Percentiles rank a stretch among this genome's conserved stretches.
Conservation (phyloP, 2,113 vertebrate species). For the Carlito syrichta region DNA sequence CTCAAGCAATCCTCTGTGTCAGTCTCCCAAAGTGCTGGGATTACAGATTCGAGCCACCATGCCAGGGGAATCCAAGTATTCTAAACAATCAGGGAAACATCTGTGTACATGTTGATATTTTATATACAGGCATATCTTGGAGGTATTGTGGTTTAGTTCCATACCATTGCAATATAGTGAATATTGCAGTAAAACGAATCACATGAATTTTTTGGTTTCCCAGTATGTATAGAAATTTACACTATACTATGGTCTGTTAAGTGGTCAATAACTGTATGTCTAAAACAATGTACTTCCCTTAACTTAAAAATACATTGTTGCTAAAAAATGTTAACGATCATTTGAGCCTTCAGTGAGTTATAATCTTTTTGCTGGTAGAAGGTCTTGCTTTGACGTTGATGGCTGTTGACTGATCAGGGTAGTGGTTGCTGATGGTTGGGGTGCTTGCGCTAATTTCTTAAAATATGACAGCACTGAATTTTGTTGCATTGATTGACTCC, state of each 20-base stretch:
- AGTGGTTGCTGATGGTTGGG: not conserved
- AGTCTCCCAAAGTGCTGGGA: too few relatives aligned
- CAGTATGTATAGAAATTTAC: not conserved
- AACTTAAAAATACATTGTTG: not conserved
- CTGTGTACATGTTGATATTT: not conserved
- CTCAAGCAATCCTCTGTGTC: too few relatives aligned
- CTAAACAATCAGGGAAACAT: not conserved
- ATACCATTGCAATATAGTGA: not conserved
- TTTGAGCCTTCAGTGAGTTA: too few relatives aligned
- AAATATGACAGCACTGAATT: not conserved
- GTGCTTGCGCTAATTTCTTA: not conserved
- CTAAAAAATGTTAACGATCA: too few relatives aligned
- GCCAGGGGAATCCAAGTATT: constrained; percentile 14
- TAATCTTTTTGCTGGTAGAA: too few relatives aligned
- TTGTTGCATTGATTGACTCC: not conserved
- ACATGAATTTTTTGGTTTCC: not conserved
- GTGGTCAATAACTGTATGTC: not conserved
- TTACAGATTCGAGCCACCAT: too few relatives aligned
- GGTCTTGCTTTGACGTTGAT: not conserved
- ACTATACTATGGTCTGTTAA: not conserved
- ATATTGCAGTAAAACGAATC: not conserved
- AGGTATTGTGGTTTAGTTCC: not conserved
- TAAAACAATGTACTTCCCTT: not conserved
- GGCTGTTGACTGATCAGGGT: not conserved
- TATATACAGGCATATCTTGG: not conserved